phyloP scores from a whole-genome alignment of 2,113 vertebrate species.

The Gobio gobio region DNA sequence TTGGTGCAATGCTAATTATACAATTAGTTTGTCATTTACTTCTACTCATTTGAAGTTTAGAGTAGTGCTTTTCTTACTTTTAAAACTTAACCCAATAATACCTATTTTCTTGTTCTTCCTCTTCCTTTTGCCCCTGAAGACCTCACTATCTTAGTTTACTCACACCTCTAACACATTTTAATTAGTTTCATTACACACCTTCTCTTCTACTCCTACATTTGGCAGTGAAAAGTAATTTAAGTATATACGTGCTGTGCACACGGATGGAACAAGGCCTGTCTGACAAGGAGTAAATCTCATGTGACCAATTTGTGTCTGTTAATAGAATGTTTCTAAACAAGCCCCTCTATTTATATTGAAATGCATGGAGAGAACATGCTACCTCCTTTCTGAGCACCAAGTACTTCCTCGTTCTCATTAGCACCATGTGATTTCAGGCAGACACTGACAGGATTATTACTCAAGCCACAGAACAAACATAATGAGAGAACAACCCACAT shows the following conservation, averaged over 20 bases:
- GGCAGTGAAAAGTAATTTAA: constrained; percentile 10
- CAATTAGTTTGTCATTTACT: not conserved
- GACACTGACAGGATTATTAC: not conserved
- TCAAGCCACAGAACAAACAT: not conserved
- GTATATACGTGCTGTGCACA: not conserved
- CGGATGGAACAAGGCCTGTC: not conserved
- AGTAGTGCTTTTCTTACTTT: not conserved
- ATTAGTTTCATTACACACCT: constrained; percentile 36
- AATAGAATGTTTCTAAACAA: constrained; percentile 4
- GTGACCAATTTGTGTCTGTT: not conserved
- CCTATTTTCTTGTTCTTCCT: not conserved
- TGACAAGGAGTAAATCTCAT: not conserved
- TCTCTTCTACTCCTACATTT: constrained; percentile 9
- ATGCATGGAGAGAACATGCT: not conserved
- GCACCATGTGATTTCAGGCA: constrained; percentile 2
- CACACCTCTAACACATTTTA: constrained; percentile 49
- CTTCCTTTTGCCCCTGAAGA: constrained; percentile 14
- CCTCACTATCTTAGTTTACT: constrained; percentile 32
- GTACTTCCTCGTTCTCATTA: not conserved
- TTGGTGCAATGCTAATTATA: not conserved
- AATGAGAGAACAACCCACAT: not conserved
- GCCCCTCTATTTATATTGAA: not conserved
- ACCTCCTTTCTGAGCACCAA: not conserved
- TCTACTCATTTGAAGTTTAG: not conserved
- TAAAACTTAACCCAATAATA: not conserved